phyloP scores from a whole-genome alignment of 1,140 invertebrate genomes.

The Drosophila subpulchrella region DNA sequence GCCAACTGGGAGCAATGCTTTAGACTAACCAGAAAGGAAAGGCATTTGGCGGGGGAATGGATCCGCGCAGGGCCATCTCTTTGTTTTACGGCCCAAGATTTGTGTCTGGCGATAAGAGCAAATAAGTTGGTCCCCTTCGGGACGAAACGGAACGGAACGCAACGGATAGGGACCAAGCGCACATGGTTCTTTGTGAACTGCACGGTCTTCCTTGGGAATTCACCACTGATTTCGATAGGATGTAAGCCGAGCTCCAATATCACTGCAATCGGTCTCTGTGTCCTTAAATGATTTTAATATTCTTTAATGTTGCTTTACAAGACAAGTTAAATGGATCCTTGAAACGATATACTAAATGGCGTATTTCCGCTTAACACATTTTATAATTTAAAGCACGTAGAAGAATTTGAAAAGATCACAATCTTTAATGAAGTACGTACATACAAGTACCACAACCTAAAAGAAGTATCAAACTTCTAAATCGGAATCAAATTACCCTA shows the following conservation, averaged over 20 bases:
- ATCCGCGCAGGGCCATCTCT: not conserved
- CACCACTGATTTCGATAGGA: not conserved
- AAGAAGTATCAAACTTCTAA: too few relatives aligned
- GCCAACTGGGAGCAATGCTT: conserved; percentile 58
- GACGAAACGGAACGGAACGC: not conserved
- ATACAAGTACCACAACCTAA: too few relatives aligned
- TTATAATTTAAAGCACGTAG: too few relatives aligned
- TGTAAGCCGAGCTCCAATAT: not conserved
- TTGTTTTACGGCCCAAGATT: conserved; percentile 54
- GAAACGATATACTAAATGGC: too few relatives aligned
- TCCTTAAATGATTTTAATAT: not conserved
- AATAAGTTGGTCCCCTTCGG: conserved; percentile 34
- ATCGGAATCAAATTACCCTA: too few relatives aligned
- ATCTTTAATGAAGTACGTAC: too few relatives aligned
- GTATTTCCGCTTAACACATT: too few relatives aligned
- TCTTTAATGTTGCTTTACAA: not conserved
- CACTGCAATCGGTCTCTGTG: too few relatives aligned
- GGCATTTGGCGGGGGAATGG: not conserved
- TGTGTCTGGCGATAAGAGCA: conserved; percentile 36
- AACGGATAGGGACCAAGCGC: too few relatives aligned
- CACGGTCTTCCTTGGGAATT: conserved; percentile 4
- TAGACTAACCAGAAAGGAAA: conserved; percentile 26
- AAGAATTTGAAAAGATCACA: too few relatives aligned
- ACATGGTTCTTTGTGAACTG: conserved; percentile 12
- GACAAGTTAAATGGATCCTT: too few relatives aligned